Conservation (phyloP, 2,113 vertebrate species). For the Menura novaehollandiae region DNA sequence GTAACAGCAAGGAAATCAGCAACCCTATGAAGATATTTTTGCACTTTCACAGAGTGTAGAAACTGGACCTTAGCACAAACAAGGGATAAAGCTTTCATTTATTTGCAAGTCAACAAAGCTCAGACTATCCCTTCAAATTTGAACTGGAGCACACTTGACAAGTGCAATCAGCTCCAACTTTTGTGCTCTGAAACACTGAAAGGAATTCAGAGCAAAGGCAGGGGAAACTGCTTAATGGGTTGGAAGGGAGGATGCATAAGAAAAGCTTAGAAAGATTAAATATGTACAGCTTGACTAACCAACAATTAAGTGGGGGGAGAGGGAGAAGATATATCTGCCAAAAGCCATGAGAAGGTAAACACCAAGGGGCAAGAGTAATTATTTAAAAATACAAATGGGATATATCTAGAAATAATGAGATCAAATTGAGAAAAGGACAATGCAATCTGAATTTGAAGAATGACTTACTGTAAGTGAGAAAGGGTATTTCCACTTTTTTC, state of each 20-base stretch:
- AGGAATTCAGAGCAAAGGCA: background rate
- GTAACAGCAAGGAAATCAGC: background rate
- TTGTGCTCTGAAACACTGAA: background rate
- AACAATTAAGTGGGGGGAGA: conserved; percentile 54
- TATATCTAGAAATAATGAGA: conserved; percentile 50
- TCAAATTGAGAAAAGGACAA: conserved; percentile 35
- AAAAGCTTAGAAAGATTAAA: conserved; percentile 55
- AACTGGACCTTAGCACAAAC: background rate
- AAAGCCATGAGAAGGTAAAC: conserved; percentile 57
- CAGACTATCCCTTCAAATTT: background rate
- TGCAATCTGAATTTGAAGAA: conserved; percentile 21
- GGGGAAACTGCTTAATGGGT: background rate
- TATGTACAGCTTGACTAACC: conserved; percentile 63
- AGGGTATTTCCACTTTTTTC: conserved; percentile 1
- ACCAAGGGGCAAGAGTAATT: conserved; percentile 65
- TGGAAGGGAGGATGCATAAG: background rate
- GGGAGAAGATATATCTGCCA: conserved; percentile 43
- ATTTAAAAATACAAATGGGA: conserved; percentile 62
- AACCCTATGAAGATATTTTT: background rate
- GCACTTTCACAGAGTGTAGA: background rate
- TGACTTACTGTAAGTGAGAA: background rate
- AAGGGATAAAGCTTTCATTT: background rate
- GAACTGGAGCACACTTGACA: background rate
- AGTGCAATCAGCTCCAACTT: background rate
- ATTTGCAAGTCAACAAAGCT: background rate